A percentile compares a stretch with the other conserved stretches of the same genome.
These are phyloP conservation scores for Drosophila setifemur DNA, from an alignment of 1,140 invertebrate species.

Conservation along the genomic window DNA sequence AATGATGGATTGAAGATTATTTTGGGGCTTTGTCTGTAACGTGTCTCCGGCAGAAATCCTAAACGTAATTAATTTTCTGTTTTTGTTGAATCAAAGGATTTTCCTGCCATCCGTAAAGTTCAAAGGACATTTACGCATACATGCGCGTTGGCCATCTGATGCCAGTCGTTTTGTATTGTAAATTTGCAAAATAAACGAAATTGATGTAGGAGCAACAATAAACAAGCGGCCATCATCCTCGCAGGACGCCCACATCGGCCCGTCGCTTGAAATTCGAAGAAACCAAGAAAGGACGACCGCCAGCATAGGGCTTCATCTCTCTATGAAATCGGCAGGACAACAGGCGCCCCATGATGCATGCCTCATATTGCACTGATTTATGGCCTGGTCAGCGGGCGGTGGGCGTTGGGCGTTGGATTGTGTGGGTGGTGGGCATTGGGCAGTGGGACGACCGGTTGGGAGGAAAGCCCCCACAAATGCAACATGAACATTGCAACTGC, in stretches of 20 bases:
- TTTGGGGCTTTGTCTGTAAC: conserved; percentile 15
- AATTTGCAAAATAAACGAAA: conserved; percentile 57
- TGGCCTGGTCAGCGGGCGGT: conserved; percentile 27
- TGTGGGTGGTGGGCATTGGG: background rate
- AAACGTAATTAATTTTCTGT: conserved; percentile 63
- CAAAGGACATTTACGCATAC: conserved; percentile 38
- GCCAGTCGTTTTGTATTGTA: conserved; percentile 37
- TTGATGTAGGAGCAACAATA: conserved; percentile 53
- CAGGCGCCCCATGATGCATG: conserved; percentile 39
- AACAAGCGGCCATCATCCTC: conserved; percentile 27
- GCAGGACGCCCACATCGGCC: conserved; percentile 8
- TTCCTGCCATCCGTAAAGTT: conserved; percentile 27
- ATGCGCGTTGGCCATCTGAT: conserved; percentile 9
- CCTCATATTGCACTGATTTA: conserved; percentile 50
- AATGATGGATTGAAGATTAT: background rate
- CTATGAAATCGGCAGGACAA: conserved; percentile 12
- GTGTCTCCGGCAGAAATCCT: conserved; percentile 24
- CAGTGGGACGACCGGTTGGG: too few species aligned
- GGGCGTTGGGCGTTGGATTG: background rate
- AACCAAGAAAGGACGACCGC: conserved; percentile 39
- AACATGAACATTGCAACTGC: conserved; percentile 14
- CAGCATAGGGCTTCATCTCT: conserved; percentile 26
- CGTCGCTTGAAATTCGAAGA: conserved; percentile 48
- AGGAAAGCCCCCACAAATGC: conserved; percentile 8
- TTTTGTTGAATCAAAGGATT: conserved; percentile 40